These are phyloP conservation scores for Perdix hodgsoniae DNA, from an alignment of 2,797 vertebrate species.

Conservation along the genomic window DNA sequence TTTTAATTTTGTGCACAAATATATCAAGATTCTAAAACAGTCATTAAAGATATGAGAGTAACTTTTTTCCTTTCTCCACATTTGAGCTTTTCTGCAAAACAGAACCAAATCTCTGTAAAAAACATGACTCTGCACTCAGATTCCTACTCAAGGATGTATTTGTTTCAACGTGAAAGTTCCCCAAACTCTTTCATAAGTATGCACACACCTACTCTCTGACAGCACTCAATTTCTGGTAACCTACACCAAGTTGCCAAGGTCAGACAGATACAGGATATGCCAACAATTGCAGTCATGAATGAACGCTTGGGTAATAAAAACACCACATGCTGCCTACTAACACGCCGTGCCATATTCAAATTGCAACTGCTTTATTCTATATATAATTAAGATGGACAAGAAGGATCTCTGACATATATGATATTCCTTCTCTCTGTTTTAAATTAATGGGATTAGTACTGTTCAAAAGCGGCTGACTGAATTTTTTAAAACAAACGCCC, in stretches of 20 bases:
- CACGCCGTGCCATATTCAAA: constrained; percentile 24
- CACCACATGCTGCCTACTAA: constrained; percentile 23
- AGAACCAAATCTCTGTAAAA: background rate
- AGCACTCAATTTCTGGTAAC: constrained; percentile 25
- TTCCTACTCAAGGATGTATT: constrained; percentile 25
- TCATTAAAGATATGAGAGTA: background rate
- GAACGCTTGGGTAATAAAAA: background rate
- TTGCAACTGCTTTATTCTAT: constrained; percentile 56
- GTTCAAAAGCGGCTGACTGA: constrained; percentile 63
- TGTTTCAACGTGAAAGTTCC: constrained; percentile 6
- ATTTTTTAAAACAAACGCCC: constrained; percentile 73
- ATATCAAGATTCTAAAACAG: background rate
- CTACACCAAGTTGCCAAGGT: background rate
- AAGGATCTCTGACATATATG: constrained; percentile 22
- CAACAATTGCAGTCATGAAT: background rate
- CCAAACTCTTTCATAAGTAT: background rate
- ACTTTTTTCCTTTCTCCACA: background rate
- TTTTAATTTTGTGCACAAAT: background rate
- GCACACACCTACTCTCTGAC: background rate
- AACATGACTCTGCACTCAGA: background rate
- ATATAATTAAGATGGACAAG: constrained; percentile 50
- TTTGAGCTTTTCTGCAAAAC: background rate
- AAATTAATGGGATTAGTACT: constrained; percentile 73
- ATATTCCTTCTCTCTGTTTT: constrained; percentile 62
- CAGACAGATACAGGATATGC: background rate